phyloP scores from a whole-genome alignment of 2,113 vertebrate species.

The Campylomormyrus numenius region DNA sequence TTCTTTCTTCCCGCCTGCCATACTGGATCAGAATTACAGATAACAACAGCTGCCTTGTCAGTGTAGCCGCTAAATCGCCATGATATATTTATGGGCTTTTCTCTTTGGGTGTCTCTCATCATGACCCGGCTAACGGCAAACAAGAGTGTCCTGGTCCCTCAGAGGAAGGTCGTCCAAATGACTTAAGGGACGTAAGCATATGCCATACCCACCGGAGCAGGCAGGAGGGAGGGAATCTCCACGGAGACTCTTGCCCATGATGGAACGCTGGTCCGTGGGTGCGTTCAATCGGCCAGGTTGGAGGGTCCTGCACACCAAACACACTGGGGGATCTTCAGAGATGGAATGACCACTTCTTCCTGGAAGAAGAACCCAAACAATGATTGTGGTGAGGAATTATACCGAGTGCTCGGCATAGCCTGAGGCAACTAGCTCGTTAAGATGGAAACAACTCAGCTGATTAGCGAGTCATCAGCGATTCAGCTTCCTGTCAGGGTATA shows the following conservation, averaged over 20 bases:
- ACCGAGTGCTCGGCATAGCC: not conserved
- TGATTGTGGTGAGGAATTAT: not conserved
- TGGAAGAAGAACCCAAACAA: slow-evolving; percentile 1
- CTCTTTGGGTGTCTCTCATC: not conserved
- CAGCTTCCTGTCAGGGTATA: not conserved
- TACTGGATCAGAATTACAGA: not conserved
- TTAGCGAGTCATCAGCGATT: slow-evolving; percentile 3
- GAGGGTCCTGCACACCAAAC: not conserved
- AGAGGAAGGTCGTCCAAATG: not conserved
- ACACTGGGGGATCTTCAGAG: not conserved
- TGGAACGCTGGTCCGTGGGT: slow-evolving; percentile 56
- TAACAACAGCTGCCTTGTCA: not conserved
- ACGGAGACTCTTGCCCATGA: slow-evolving; percentile 66
- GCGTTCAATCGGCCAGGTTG: not conserved
- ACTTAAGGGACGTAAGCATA: not conserved
- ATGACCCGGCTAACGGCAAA: not conserved
- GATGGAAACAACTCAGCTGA: slow-evolving; percentile 5
- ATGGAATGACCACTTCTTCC: not conserved
- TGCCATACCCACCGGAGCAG: slow-evolving; percentile 66
- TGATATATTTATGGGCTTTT: not conserved
- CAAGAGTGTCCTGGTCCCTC: not conserved
- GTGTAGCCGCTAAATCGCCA: not conserved
- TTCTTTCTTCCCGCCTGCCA: not conserved
- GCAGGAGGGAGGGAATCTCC: slow-evolving; percentile 57
- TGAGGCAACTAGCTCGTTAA: not conserved